These are phyloP conservation scores for Embidobia sp. DNA, from an alignment of 2,888 invertebrate genomes.

Conservation along the genomic window DNA sequence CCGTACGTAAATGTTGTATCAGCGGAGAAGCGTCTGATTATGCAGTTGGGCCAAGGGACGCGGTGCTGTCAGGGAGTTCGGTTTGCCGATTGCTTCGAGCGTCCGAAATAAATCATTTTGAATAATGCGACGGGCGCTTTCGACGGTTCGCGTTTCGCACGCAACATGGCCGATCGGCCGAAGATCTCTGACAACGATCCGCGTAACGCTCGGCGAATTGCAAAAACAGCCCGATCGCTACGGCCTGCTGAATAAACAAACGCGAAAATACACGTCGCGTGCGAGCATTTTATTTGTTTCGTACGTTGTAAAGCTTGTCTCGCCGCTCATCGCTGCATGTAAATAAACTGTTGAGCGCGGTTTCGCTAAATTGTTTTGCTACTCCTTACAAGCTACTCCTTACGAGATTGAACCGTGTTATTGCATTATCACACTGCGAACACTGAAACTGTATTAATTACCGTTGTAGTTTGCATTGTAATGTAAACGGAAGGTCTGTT, in stretches of 20 bases:
- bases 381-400: too few species aligned
- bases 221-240: too few species aligned
- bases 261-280: conserved; percentile 1
- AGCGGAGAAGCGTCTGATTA: conserved; percentile 48
- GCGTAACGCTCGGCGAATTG: conserved; percentile 29
- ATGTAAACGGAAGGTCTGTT: too few species aligned
- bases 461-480: too few species aligned
- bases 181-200: conserved; percentile 26
- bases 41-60: conserved; percentile 54
- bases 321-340: background rate
- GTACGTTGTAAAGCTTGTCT: background rate
- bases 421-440: too few species aligned
- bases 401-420: too few species aligned
- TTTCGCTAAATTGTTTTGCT: background rate
- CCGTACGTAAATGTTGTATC: conserved; percentile 57
- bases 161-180: conserved; percentile 58
- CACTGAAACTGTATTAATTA: too few species aligned
- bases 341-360: conserved; percentile 13
- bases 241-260: conserved; percentile 30
- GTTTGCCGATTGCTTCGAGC: conserved; percentile 50
- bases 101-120: conserved; percentile 69
- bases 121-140: conserved; percentile 68
- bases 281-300: conserved; percentile 4
- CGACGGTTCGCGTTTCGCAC: conserved; percentile 68
- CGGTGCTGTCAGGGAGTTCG: conserved; percentile 51